Evolutionary conservation across 1,140 invertebrate genomes (phyloP).

Genomic region (Camponotus vicinus): DNA sequence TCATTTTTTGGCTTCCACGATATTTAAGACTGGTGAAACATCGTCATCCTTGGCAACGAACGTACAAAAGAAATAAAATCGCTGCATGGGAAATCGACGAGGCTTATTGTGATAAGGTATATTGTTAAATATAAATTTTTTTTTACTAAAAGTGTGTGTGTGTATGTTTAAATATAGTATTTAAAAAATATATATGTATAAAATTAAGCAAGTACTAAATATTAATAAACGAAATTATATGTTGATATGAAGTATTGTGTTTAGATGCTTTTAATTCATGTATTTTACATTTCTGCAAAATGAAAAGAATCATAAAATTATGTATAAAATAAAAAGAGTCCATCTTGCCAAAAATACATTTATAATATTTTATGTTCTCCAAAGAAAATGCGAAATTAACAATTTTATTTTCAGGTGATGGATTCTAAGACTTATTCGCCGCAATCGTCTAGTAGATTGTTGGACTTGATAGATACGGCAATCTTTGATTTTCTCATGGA

Average conservation of each 20-base stretch:
- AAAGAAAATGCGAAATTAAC: background rate
- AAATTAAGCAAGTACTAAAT: background rate
- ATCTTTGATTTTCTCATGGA: slow-evolving; percentile 98
- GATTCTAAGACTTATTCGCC: slow-evolving; percentile 81
- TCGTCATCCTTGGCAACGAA: slow-evolving; percentile 95
- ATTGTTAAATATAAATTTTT: background rate
- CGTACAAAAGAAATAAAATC: slow-evolving; percentile 91
- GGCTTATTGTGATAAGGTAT: slow-evolving; percentile 90
- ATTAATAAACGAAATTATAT: background rate
- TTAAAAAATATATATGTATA: background rate
- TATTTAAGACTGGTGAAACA: slow-evolving; percentile 89
- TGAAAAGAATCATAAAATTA: background rate
- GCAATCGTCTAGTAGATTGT: slow-evolving; percentile 87
- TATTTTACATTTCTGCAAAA: background rate
- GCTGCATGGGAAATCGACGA: slow-evolving; percentile 94
- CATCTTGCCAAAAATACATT: background rate
- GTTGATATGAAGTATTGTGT: too few relatives aligned
- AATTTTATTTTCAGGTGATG: slow-evolving; percentile 77
- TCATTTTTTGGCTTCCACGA: slow-evolving; percentile 93
- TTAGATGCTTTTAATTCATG: too few relatives aligned
- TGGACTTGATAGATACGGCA: slow-evolving; percentile 95
- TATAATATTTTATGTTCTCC: background rate
- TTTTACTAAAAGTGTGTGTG: background rate
- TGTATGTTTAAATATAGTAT: background rate
- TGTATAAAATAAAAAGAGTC: background rate